These are phyloP conservation scores for Scatophagus argus DNA, from an alignment of 2,113 vertebrate genomes.

Conservation along the genomic window DNA sequence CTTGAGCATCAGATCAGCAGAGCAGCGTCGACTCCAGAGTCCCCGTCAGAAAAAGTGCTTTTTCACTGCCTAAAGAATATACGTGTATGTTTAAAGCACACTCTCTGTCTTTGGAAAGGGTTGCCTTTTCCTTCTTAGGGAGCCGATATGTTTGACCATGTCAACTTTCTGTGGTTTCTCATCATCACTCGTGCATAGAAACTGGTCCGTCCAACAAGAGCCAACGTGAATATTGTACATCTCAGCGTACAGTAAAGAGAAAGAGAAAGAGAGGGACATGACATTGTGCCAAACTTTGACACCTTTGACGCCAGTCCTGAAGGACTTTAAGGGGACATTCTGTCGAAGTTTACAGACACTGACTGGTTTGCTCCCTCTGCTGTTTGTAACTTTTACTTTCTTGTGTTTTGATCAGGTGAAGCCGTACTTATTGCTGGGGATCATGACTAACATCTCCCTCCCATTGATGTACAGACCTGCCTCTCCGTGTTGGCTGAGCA, in stretches of 20 bases:
- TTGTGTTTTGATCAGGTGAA: constrained; percentile 81
- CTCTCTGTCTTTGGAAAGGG: constrained; percentile 81
- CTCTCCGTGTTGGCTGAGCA: constrained; percentile 82
- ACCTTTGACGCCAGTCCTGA: constrained; percentile 72
- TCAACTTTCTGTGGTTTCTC: constrained; percentile 91
- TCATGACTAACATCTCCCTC: constrained; percentile 69
- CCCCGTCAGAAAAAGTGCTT: constrained; percentile 93
- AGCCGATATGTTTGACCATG: constrained; percentile 89
- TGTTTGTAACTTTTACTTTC: constrained; percentile 79
- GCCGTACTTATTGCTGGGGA: constrained; percentile 75
- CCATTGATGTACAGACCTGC: constrained; percentile 85
- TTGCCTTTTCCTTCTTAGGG: constrained; percentile 86
- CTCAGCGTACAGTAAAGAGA: constrained; percentile 64
- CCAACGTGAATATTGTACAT: constrained; percentile 53
- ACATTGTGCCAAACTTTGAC: constrained; percentile 85
- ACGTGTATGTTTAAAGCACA: constrained; percentile 70
- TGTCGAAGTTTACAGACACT: constrained; percentile 77
- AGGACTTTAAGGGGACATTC: constrained; percentile 72
- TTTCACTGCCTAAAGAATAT: constrained; percentile 96
- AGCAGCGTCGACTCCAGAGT: constrained; percentile 86
- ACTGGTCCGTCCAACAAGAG: constrained; percentile 87
- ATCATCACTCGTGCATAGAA: constrained; percentile 88
- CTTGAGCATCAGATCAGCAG: constrained; percentile 76
- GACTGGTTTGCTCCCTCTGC: constrained; percentile 76
- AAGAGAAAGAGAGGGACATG: constrained; percentile 62